Evolutionary conservation across 2,797 vertebrate species (phyloP), one percentile per base, ranked within the genome.

Genomic region (Ambastaia sidthimunki): DNA sequence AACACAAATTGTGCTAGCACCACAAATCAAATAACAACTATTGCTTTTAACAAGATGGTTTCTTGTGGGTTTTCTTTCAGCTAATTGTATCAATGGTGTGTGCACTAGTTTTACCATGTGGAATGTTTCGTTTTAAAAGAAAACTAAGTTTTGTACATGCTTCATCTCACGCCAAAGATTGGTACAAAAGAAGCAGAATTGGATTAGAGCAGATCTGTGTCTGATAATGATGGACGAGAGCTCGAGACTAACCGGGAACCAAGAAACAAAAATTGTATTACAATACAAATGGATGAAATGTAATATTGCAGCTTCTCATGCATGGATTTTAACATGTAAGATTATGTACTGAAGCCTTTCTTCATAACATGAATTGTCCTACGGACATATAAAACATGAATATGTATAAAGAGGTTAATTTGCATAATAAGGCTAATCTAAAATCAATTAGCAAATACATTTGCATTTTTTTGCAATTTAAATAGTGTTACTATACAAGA

Each of bases 11-110:
- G 82, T 71, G 80, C 85, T 82, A 74, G 85, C 83, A 86, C n/a
- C 70, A 76, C 87, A 89, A 87, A 89, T 90, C 86, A 91, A 89
- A 91, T 85, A 90, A 74, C 76, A 78, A 74, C 50, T 47, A 85
- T 86, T 86, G 84, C 82, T 76, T 85, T 71, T 82, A 85, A 89
- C 85, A 87, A 87, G 70, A 65, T 62, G 52, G 44, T 70, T 65
- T 66, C 59, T 31, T 47, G 52, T 13, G 47, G 74, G 44, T 65
- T 41, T 66, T 77, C 71, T 18, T 69, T 69, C 13, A 15, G 18
- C 23, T 74, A 55, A 59, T 68, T 62, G 44, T 55, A 71, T 73
- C 11, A 3, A 76, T n/a, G n/a, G 50, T 71, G 44, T 25, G 60
- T 47, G 7, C 34, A 10, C 7, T 9, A 9, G 7, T 41, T 41